Evolutionary conservation across 1,140 invertebrate genomes (phyloP).

Genomic region (Elymnias hypermnestra): DNA sequence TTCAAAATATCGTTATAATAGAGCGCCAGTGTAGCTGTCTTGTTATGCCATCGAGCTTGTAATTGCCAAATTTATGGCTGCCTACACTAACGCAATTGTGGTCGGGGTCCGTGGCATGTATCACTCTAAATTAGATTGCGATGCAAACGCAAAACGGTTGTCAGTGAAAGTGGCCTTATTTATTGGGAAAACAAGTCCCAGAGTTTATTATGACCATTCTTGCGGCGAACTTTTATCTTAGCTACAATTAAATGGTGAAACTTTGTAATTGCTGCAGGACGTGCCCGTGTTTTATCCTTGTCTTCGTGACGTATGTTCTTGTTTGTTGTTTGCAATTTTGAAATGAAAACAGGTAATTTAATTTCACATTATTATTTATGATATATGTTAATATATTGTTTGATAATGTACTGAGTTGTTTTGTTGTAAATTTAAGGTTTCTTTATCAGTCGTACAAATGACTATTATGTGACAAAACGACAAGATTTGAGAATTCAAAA

Average conservation of each 20-base stretch:
- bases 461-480: too few relatives aligned
- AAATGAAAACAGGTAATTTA: neutral
- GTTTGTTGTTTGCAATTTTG: too few relatives aligned
- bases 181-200: constrained; percentile 28
- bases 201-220: constrained; percentile 20
- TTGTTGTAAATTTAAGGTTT: too few relatives aligned
- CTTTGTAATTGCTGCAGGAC: constrained; percentile 12
- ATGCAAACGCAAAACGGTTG: constrained; percentile 49
- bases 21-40: constrained; percentile 46
- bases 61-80: constrained; percentile 71
- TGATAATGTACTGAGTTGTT: too few relatives aligned
- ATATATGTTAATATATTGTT: too few relatives aligned
- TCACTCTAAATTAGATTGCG: constrained; percentile 69
- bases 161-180: constrained; percentile 44
- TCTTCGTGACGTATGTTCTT: neutral
- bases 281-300: neutral
- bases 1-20: too few relatives aligned
- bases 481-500: too few relatives aligned
- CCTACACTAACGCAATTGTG: constrained; percentile 66
- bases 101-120: constrained; percentile 53
- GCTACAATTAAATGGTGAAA: constrained; percentile 10
- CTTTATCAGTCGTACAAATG: too few relatives aligned
- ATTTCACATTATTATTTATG: neutral
- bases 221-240: constrained; percentile 18
- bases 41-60: constrained; percentile 53